Base-by-base conservation (phyloP, 2,113 vertebrate species). In the Orycteropus afer region DNA sequence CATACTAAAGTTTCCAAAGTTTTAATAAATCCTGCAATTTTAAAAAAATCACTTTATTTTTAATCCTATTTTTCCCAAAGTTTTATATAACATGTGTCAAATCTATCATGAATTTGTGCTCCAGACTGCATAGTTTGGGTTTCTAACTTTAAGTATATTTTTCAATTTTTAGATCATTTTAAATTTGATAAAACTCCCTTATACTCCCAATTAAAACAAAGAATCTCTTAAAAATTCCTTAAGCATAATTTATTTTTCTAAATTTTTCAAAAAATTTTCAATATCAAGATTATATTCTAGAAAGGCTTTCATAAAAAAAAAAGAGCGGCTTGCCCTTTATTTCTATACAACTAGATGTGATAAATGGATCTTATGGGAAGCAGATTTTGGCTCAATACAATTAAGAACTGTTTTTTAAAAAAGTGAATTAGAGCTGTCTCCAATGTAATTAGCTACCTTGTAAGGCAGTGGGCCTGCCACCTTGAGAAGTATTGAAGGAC, bases 121-220 rank as follows among this genome's bases (percentile, higher is more conserved):
- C 76, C 76, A 77, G 59, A 73, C 34, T 59, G 49, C 4, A 57
- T 6, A 61, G 23, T 76, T 85, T 59, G 40, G 23, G 34, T 95
- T 93, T 96, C 42, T 78, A 94, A 92, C 4, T 84, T 84, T 27
- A 93, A 78, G 4, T 63, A 9, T n/a, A 27, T 84, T 84, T 94
- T 90, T 84, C 29, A 74, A 29, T 63, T 77, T 89, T 67, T 86
- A 81, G 27, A 18, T 90, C 15, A 42, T 67, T 93, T 71, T 96
- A 57, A 45, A 83, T 83, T 51, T n/a, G n/a, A 4, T 57, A 79
- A 90, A 27, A 57, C 55, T 34, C 37, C 2, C 27, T 55, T 86
- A 65, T 45, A 8, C 0, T n/a, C 20, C 15, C 73, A 71, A 0
- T 79, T 49, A 80, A 61, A 89, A 59, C 27, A 63, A 73, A 74